phyloP scores from a whole-genome alignment of 2,113 vertebrate genomes.

The Eonycteris spelaea region DNA sequence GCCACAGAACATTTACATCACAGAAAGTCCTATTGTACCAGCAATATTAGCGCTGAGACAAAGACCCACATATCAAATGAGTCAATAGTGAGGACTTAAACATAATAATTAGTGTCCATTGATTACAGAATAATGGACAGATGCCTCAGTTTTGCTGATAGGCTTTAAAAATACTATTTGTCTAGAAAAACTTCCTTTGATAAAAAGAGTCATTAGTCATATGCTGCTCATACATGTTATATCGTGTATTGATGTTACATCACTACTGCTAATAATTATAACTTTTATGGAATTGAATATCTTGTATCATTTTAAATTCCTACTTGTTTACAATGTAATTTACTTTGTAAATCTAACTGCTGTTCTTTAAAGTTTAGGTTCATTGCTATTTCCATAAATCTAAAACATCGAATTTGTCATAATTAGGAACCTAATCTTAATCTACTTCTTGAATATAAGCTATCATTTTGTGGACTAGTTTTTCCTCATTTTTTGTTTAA shows the following conservation, averaged over 20 bases:
- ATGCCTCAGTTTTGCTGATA: not conserved
- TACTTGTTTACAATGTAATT: not conserved
- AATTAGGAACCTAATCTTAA: slow-evolving; percentile 19
- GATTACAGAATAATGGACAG: slow-evolving; percentile 26
- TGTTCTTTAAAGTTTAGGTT: slow-evolving; percentile 6
- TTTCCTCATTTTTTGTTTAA: slow-evolving; percentile 14
- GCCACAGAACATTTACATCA: not conserved
- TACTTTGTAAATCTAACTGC: slow-evolving; percentile 24
- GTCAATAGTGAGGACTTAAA: not conserved
- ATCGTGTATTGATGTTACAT: not conserved
- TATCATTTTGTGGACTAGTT: slow-evolving; percentile 26
- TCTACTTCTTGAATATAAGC: not conserved
- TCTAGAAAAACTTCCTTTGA: slow-evolving; percentile 24
- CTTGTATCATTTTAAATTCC: slow-evolving; percentile 36
- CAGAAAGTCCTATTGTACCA: not conserved
- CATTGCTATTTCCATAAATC: not conserved
- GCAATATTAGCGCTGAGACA: not conserved
- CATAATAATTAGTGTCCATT: not conserved
- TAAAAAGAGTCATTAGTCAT: slow-evolving; percentile 41
- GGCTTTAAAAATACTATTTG: slow-evolving; percentile 15
- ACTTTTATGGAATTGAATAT: slow-evolving; percentile 4
- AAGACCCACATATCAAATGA: not conserved
- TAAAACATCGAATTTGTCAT: not conserved
- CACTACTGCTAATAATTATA: slow-evolving; percentile 12
- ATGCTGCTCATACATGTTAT: not conserved